A percentile compares a stretch with the other conserved stretches of the same genome.
Conservation (phyloP, 2,113 vertebrate species). For the Thryonomys swinderianus region DNA sequence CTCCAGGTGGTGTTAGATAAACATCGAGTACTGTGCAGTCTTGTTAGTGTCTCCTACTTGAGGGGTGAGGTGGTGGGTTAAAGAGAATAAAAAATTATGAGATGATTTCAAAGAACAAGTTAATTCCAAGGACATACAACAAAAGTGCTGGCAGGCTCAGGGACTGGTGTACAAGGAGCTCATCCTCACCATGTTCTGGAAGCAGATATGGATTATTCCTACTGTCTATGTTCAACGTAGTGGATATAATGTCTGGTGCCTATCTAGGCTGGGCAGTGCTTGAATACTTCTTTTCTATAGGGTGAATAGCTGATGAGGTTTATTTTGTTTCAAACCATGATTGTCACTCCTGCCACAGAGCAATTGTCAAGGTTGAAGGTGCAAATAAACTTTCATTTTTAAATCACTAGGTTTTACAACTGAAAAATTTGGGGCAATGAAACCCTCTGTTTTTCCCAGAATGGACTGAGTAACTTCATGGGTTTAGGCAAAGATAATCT, state of each 20-base stretch:
- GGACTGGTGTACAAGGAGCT: not conserved
- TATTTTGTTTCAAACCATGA: not conserved
- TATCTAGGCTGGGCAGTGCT: not conserved
- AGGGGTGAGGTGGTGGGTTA: not conserved
- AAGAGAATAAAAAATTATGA: constrained; percentile 26
- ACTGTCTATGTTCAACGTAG: not conserved
- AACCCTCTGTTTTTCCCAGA: not conserved
- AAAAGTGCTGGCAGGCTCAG: not conserved
- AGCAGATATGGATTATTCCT: not conserved
- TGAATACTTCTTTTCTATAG: not conserved
- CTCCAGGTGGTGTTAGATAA: not conserved
- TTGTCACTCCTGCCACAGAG: not conserved
- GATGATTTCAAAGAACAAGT: constrained; percentile 11
- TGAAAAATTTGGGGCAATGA: not conserved
- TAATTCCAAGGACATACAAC: not conserved
- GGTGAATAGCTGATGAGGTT: not conserved
- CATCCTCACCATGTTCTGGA: not conserved
- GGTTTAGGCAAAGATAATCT: not conserved
- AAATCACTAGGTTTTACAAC: constrained; percentile 28
- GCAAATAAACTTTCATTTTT: not conserved
- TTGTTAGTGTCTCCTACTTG: not conserved
- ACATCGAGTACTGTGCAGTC: not conserved
- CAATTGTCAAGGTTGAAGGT: not conserved
- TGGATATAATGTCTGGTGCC: not conserved
- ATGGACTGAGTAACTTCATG: not conserved